phyloP scores from a whole-genome alignment of 2,113 vertebrate species.

The Corvus cornix region DNA sequence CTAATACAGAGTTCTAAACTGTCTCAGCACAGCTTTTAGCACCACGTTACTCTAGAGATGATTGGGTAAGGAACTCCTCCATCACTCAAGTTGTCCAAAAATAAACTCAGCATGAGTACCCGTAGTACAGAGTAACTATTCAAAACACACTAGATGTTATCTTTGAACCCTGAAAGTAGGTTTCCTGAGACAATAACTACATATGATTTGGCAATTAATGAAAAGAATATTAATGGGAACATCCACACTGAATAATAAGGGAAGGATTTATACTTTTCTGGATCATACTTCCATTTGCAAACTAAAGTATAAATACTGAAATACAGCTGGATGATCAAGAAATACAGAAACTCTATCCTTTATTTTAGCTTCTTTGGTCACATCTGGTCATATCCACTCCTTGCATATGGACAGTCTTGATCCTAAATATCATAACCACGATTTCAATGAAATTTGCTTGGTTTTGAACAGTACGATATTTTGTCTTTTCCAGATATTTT shows the following conservation, averaged over 20 bases:
- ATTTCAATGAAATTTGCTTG: neutral
- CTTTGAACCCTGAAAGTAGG: neutral
- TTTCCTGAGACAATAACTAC: neutral
- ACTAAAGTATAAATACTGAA: neutral
- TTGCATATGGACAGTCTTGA: neutral
- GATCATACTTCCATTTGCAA: neutral
- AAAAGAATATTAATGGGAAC: neutral
- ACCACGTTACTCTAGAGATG: neutral
- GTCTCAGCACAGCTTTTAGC: neutral
- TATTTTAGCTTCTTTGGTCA: neutral
- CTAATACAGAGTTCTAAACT: neutral
- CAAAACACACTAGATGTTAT: neutral
- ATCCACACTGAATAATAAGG: neutral
- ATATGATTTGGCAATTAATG: neutral
- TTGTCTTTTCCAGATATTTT: neutral
- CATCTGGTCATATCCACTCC: neutral
- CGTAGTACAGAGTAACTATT: neutral
- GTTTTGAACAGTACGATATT: neutral
- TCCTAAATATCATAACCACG: neutral
- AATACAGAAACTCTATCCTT: neutral
- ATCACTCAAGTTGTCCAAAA: neutral
- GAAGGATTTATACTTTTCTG: neutral
- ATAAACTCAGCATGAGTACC: neutral
- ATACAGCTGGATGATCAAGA: neutral
- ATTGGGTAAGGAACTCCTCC: neutral